Evolutionary conservation across 92 coral and sea anemone species (phyloP), one percentile per base, ranked within the genome.

Genomic region (Chrysogorgia sp.): DNA sequence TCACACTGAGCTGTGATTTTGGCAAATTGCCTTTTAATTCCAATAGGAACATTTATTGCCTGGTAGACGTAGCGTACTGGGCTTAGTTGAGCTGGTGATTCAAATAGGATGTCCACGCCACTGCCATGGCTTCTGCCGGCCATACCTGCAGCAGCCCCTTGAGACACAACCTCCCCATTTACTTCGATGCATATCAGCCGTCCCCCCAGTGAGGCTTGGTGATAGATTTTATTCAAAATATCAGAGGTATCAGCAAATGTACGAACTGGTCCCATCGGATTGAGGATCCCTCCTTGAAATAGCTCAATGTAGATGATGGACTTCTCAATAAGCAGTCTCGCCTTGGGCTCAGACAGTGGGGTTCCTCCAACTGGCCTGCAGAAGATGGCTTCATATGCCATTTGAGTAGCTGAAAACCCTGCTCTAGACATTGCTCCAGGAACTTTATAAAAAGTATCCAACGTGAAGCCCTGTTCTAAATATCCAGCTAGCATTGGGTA

Each of bases 81-180:
- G 21, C 61, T 62, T 23, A 88, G 90, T 25, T 74, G 66, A 34
- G 67, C 63, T 0, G 93, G 93, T 1, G 86, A 30, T 40, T 82
- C 79, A 75, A 89, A 89, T 21, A 89, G 84, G 19, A 89, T 64
- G 35, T 89, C 93, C 12, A 89, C 93, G 60, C 93, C 93, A 65
- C 86, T 82, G 65, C 90, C 92, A 32, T 68, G 65, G 50, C 92
- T 75, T 17, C 78, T 81, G 5, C 92, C 92, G 19, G 74, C 52
- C 90, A 86, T 82, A 10, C 87, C 92, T 3, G 86, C 89, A 41
- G 75, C 40, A 58, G 86, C 37, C 1, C 92, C 92, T 58, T 89
- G 92, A 19, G 92, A 76, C 63, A 64, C 74, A 3, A 63, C 70
- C 21, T 79, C 84, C 14, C 92, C 92, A 19, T 86, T 86, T 76